Percentiles rank a stretch among this genome's conserved stretches.
Evolutionary conservation across 2,113 vertebrate species (phyloP).

Genomic region (Phrynocephalus versicolor): DNA sequence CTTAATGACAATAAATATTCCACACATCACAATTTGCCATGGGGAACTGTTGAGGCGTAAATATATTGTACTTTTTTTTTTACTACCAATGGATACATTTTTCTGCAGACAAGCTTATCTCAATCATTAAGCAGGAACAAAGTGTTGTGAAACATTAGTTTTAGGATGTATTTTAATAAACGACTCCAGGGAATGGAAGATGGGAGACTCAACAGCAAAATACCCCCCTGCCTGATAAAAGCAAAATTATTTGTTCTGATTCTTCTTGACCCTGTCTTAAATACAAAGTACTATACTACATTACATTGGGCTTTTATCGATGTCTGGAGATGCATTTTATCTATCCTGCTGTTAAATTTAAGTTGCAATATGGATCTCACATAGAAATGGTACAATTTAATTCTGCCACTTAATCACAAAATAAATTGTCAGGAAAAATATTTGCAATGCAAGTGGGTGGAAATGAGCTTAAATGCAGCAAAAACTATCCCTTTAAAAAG

Average conservation of each 20-base stretch:
- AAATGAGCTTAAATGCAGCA: background rate
- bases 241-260: background rate
- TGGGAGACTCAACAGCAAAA: background rate
- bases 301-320: background rate
- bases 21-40: background rate
- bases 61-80: background rate
- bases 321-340: background rate
- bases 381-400: background rate
- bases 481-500: background rate
- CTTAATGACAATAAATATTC: background rate
- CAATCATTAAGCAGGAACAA: background rate
- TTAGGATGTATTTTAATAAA: background rate
- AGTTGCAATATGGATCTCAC: background rate
- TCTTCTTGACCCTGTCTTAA: background rate
- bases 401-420: background rate
- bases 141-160: background rate
- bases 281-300: background rate
- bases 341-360: background rate
- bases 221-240: background rate
- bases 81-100: background rate
- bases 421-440: slow-evolving; percentile 1
- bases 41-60: background rate
- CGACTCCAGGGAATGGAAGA: background rate
- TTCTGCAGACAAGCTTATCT: background rate
- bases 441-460: background rate